Conservation (phyloP, 2,797 vertebrate genomes). For the Ctenosaura bakeri region DNA sequence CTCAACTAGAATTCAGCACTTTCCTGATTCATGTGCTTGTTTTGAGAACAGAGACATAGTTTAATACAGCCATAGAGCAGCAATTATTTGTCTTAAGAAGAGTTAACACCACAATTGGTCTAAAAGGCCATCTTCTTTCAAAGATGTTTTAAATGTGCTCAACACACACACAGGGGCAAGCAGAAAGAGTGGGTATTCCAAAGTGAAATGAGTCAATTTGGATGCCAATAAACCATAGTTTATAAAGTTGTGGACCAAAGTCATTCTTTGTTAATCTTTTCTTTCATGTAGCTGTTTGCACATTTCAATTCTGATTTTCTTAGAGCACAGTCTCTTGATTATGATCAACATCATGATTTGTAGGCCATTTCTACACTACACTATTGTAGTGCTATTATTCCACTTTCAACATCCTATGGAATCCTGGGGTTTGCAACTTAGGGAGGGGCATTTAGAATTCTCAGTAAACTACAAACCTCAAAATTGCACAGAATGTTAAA, state of each 20-base stretch:
- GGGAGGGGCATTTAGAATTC: too few relatives aligned
- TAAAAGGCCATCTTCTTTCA: constrained; percentile 4
- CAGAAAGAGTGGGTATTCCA: background rate
- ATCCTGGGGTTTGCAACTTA: too few relatives aligned
- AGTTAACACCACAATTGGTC: background rate
- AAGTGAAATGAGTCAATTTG: background rate
- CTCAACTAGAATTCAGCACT: background rate
- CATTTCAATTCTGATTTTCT: background rate
- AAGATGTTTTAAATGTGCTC: background rate
- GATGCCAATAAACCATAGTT: background rate
- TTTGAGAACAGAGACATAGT: background rate
- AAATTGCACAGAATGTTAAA: too few relatives aligned
- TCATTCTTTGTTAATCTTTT: background rate
- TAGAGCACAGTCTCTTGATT: background rate
- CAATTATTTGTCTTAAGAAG: background rate
- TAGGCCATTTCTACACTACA: background rate
- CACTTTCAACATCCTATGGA: too few relatives aligned
- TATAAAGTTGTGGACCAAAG: background rate
- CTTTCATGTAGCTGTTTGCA: background rate
- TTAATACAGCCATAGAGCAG: background rate
- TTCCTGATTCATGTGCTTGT: constrained; percentile 4
- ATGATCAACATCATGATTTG: background rate
- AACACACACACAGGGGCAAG: background rate
- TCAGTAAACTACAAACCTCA: too few relatives aligned
- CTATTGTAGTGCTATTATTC: too few relatives aligned